Conservation (phyloP, 2,888 invertebrate genomes). For the Orthosia incerta region DNA sequence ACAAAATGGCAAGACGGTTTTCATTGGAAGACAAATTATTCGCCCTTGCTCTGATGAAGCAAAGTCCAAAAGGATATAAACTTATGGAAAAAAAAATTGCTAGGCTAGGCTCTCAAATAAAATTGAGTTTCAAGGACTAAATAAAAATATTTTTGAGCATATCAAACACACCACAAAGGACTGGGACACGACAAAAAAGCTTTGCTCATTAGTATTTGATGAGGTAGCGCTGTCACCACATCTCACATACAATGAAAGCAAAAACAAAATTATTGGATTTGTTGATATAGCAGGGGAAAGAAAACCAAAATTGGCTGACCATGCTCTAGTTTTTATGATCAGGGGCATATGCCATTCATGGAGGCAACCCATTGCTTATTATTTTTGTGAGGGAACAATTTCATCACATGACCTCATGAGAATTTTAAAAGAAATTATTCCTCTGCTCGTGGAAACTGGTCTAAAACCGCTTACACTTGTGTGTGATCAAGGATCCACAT, state of each 20-base stretch:
- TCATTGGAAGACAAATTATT: slow-evolving; percentile 7
- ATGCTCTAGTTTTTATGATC: slow-evolving; percentile 5
- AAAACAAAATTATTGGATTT: not conserved
- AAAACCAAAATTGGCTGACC: slow-evolving; percentile 2
- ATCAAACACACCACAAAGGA: too few species aligned
- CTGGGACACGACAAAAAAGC: too few species aligned
- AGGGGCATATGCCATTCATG: slow-evolving; percentile 3
- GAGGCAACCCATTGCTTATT: too few species aligned
- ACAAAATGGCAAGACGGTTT: slow-evolving; percentile 9
- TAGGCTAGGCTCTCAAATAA: too few species aligned
- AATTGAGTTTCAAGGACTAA: too few species aligned
- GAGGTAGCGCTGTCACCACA: too few species aligned
- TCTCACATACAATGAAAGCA: too few species aligned
- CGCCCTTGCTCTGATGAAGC: too few species aligned
- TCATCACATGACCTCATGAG: not conserved
- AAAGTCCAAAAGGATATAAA: too few species aligned
- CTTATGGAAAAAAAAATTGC: too few species aligned
- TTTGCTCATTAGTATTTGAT: too few species aligned
- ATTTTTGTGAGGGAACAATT: not conserved
- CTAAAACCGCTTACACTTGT: slow-evolving; percentile 1
- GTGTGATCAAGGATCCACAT: slow-evolving; percentile 8
- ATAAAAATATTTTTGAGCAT: too few species aligned
- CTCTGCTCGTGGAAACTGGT: slow-evolving; percentile 1
- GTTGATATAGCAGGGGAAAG: not conserved
- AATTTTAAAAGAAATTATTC: slow-evolving; percentile 6